A percentile compares a stretch with the other conserved stretches of the same genome.
Conservation (phyloP, 2,888 invertebrate genomes). For the Agriopis aurantiaria region DNA sequence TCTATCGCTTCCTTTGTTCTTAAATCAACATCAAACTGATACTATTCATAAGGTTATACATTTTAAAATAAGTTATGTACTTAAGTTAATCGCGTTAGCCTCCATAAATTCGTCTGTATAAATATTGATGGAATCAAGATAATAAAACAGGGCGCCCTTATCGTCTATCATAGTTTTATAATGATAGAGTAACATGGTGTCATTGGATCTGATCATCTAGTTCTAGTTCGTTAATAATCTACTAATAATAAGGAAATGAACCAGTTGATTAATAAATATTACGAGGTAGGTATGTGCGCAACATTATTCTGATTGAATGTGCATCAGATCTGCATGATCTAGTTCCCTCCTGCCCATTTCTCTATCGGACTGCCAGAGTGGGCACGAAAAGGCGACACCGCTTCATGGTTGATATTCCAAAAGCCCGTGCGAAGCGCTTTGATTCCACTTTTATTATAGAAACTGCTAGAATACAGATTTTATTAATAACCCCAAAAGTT, state of each 20-base stretch:
- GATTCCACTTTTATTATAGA: no score
- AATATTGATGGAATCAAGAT: slow-evolving; percentile 16
- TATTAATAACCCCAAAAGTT: no score
- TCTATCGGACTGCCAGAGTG: no score
- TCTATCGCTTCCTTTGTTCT: slow-evolving; percentile 20
- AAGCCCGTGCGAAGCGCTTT: no score
- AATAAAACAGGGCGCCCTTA: slow-evolving; percentile 2
- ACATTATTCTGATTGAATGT: no score
- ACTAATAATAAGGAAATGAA: slow-evolving; percentile 10
- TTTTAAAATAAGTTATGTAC: slow-evolving; percentile 12
- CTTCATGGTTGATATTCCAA: no score
- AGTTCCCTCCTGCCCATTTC: no score
- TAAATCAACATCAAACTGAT: background rate
- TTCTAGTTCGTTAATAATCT: slow-evolving; percentile 8
- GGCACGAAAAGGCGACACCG: no score
- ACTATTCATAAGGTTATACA: background rate
- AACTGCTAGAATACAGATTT: no score
- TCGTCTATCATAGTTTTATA: background rate
- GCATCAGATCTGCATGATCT: no score
- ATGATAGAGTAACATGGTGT: slow-evolving; percentile 4
- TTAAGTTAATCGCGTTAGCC: slow-evolving; percentile 1
- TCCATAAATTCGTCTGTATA: slow-evolving; percentile 7
- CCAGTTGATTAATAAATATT: no score
- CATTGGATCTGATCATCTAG: slow-evolving; percentile 9
- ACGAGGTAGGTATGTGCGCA: no score